Conservation (phyloP, 2,888 invertebrate genomes). For the Tachystola acroxantha region DNA sequence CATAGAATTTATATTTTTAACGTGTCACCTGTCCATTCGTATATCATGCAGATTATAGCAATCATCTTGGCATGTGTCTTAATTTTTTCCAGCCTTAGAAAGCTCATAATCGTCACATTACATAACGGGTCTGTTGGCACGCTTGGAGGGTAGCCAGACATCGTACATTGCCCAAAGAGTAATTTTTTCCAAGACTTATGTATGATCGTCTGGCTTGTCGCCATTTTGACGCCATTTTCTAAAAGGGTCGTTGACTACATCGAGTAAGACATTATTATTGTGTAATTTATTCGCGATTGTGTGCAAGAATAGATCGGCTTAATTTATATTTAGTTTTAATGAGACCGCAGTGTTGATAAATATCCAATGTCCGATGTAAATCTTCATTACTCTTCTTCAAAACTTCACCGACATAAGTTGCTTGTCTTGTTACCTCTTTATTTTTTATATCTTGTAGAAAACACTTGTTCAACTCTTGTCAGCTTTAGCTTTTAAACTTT, state of each 20-base stretch:
- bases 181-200: slow-evolving; percentile 40
- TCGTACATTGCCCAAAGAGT: slow-evolving; percentile 39
- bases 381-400: slow-evolving; percentile 1
- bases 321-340: slow-evolving; percentile 7
- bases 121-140: slow-evolving; percentile 38
- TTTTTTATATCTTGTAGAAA: neutral
- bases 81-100: slow-evolving; percentile 21
- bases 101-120: slow-evolving; percentile 16
- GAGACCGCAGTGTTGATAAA: slow-evolving; percentile 7
- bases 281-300: slow-evolving; percentile 11
- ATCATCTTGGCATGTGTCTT: slow-evolving; percentile 25
- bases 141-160: slow-evolving; percentile 52
- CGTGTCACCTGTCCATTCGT: slow-evolving; percentile 32
- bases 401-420: neutral
- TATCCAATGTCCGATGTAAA: slow-evolving; percentile 6
- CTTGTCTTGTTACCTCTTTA: slow-evolving; percentile 2
- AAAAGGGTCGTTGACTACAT: slow-evolving; percentile 42
- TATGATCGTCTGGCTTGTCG: slow-evolving; percentile 44
- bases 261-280: slow-evolving; percentile 7
- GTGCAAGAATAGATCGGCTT: slow-evolving; percentile 7
- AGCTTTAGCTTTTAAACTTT: no score
- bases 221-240: slow-evolving; percentile 41
- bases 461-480: neutral
- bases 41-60: slow-evolving; percentile 26
- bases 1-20: slow-evolving; percentile 14